These are phyloP conservation scores for Mormyrops attenuatus DNA, from an alignment of 2,797 vertebrate genomes.

Conservation along the genomic window DNA sequence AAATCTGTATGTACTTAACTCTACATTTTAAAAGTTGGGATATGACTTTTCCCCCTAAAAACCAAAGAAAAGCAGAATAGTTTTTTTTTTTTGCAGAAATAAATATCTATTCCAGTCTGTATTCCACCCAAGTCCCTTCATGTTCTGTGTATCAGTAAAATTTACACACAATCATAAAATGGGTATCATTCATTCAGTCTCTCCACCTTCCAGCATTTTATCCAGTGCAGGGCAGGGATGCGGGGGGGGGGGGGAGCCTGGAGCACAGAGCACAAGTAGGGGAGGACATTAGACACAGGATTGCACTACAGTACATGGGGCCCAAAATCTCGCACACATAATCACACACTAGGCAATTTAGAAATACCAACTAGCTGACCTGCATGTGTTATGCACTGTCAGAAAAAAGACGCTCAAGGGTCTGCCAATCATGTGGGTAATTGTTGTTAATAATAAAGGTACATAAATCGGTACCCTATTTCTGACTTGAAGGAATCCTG, in stretches of 20 bases:
- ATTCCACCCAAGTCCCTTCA: not conserved
- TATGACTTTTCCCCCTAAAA: not conserved
- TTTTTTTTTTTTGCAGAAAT: not conserved
- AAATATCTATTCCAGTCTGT: not conserved
- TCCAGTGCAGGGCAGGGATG: not conserved
- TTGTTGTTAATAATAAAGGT: not conserved
- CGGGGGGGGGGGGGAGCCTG: conserved; percentile 14
- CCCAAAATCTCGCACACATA: not conserved
- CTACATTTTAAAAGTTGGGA: not conserved
- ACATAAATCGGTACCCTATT: not conserved
- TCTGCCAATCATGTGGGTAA: not conserved
- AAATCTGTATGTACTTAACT: not conserved
- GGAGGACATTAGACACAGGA: not conserved
- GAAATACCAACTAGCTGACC: not conserved
- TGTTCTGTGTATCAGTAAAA: conserved; percentile 6
- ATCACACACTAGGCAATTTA: not conserved
- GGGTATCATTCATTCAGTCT: not conserved
- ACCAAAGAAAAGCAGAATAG: not conserved
- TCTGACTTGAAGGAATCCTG: not conserved
- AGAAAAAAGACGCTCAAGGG: not conserved
- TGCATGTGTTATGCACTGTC: not conserved
- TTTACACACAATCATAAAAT: not conserved
- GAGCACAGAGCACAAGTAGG: not conserved
- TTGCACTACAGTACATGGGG: not conserved
- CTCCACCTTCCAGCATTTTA: not conserved